These are phyloP conservation scores for Pterostichus niger DNA, from an alignment of 2,888 invertebrate species.

Conservation along the genomic window DNA sequence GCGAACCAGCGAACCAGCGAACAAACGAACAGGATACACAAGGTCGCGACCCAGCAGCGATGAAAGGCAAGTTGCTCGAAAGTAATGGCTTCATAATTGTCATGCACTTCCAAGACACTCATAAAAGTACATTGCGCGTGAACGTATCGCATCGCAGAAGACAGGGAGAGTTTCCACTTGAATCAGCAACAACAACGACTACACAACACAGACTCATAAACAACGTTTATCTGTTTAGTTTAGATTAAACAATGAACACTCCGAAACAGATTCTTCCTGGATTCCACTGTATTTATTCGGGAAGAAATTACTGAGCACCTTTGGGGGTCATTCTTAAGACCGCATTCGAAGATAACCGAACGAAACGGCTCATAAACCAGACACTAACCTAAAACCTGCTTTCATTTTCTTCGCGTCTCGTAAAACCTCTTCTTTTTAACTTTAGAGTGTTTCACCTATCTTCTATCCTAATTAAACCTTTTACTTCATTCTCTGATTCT, in stretches of 20 bases:
- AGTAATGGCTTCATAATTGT: constrained; percentile 66
- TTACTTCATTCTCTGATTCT: too few species aligned
- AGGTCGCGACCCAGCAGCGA: constrained; percentile 41
- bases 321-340: constrained; percentile 41
- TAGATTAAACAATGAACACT: constrained; percentile 65
- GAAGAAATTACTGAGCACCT: constrained; percentile 53
- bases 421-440: constrained; percentile 39
- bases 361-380: constrained; percentile 34
- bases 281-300: constrained; percentile 55
- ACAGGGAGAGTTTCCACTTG: constrained; percentile 26
- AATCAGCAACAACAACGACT: constrained; percentile 21
- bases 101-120: constrained; percentile 57
- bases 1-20: constrained; percentile 31
- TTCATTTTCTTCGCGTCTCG: constrained; percentile 25
- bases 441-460: constrained; percentile 12
- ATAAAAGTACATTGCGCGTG: constrained; percentile 65
- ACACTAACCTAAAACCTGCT: constrained; percentile 13
- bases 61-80: constrained; percentile 62
- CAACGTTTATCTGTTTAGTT: constrained; percentile 66
- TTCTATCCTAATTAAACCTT: background rate
- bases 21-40: constrained; percentile 43
- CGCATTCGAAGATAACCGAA: constrained; percentile 43
- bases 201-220: constrained; percentile 38
- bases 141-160: constrained; percentile 41
- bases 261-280: constrained; percentile 45